Base-by-base conservation (phyloP, 2,888 invertebrate genomes). In the Nysson spinosus region DNA sequence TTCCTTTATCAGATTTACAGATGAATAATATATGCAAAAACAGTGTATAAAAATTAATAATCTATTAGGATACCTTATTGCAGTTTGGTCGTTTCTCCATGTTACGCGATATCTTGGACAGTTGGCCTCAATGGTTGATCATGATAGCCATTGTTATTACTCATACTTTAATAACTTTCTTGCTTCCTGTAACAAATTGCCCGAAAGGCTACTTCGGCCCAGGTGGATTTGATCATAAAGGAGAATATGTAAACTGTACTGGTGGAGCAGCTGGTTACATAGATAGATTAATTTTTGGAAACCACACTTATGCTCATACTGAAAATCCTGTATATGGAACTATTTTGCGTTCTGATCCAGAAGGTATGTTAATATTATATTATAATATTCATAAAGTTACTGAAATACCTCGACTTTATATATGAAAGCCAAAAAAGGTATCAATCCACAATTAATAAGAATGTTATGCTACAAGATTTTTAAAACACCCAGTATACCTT, bases 221-320 rank as follows among this genome's bases (percentile, higher is more conserved):
- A 0, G 96, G 96, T 1, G 96, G 96, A 0, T 88, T 93, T 14
- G 92, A 93, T 74, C 88, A 89, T 49, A 80, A 85, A 34, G 87
- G 88, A 2, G 78, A 87, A 0, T 88, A 90, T 43, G 70, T 71
- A 1, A 93, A 95, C 85, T 96, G 96, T 81, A 95, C 95, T 0
- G 96, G 94, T 0, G 96, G 96, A 52, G 93, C 93, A 37, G 93
- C 95, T 7, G 94, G 94, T 0, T 93, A 94, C 75, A 92, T 96
- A 46, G 96, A 96, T 84, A 90, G 92, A 66, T 46, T 84, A 9
- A 65, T 92, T 9, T 82, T 85, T 51, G 83, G 81, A 14, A 73
- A 49, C 58, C 86, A 85, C 28, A 77, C 80, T n/a, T 87, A 87
- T 42, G 71, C 66, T 4, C 79, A 79, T 12, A 82, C 72, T 2